These are phyloP conservation scores for Synanthedon andrenaeformis DNA, from an alignment of 2,888 invertebrate species.

Conservation along the genomic window DNA sequence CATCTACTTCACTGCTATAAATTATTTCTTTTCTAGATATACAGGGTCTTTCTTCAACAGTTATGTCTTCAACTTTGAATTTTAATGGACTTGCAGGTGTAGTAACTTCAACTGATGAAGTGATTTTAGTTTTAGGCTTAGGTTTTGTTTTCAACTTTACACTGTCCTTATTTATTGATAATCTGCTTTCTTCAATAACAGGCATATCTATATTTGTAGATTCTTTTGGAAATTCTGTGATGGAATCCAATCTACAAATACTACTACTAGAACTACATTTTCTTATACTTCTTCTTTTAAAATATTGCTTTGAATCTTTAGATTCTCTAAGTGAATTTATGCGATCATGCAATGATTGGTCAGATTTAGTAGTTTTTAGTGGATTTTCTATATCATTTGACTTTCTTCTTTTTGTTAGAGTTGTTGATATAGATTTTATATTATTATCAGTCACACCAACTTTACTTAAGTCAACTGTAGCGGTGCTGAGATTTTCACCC, in stretches of 20 bases:
- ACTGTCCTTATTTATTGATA: slow-evolving; percentile 24
- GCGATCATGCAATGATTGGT: slow-evolving; percentile 50
- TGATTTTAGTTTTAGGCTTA: slow-evolving; percentile 66
- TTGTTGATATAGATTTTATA: slow-evolving; percentile 14
- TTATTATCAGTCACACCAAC: slow-evolving; percentile 30
- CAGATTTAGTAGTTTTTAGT: slow-evolving; percentile 56
- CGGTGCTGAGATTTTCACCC: slow-evolving; percentile 63
- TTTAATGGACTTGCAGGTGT: slow-evolving; percentile 58
- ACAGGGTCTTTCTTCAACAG: slow-evolving; percentile 68
- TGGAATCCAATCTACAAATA: slow-evolving; percentile 54
- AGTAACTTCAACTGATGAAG: slow-evolving; percentile 64
- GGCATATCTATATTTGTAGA: slow-evolving; percentile 30
- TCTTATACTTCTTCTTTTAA: slow-evolving; percentile 48
- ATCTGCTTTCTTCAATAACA: slow-evolving; percentile 56
- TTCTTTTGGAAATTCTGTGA: slow-evolving; percentile 54
- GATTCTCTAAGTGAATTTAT: slow-evolving; percentile 29
- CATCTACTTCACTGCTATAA: slow-evolving; percentile 40
- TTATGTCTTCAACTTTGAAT: slow-evolving; percentile 67
- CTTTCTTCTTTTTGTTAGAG: slow-evolving; percentile 18
- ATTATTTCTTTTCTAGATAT: slow-evolving; percentile 46
- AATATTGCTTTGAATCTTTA: slow-evolving; percentile 21
- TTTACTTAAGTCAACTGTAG: slow-evolving; percentile 55
- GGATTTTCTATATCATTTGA: slow-evolving; percentile 24
- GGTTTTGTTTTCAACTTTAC: slow-evolving; percentile 22
- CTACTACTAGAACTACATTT: slow-evolving; percentile 56